Conservation (phyloP, 2,113 vertebrate species). For the Dasyurus viverrinus region DNA sequence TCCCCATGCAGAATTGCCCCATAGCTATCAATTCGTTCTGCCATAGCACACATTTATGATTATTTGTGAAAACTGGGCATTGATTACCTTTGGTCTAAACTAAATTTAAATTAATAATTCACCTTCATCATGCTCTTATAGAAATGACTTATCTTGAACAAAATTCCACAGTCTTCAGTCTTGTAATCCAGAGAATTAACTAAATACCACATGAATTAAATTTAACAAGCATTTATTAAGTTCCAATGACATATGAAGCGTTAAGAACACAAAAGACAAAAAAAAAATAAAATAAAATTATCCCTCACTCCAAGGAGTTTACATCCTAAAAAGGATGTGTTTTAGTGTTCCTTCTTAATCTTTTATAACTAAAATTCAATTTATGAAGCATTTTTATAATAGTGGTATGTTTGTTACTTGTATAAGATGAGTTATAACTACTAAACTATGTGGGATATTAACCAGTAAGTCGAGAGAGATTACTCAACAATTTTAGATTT, state of each 20-base stretch:
- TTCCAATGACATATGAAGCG: background rate
- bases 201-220: background rate
- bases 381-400: background rate
- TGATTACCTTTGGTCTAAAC: constrained; percentile 23
- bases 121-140: background rate
- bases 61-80: background rate
- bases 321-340: background rate
- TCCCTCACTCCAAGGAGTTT: background rate
- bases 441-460: background rate
- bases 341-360: background rate
- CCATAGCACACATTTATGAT: background rate
- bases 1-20: background rate
- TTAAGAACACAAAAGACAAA: background rate
- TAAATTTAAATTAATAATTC: background rate
- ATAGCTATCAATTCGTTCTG: background rate
- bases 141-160: background rate
- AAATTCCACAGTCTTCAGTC: constrained; percentile 23
- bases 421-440: constrained; percentile 4
- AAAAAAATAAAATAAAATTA: background rate
- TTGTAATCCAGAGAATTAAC: constrained; percentile 27
- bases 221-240: background rate
- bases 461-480: background rate
- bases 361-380: background rate
- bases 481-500: constrained; percentile 8
- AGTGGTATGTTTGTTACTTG: constrained; percentile 9